phyloP scores from a whole-genome alignment of 2,797 vertebrate species.

The Gastrophryne carolinensis region DNA sequence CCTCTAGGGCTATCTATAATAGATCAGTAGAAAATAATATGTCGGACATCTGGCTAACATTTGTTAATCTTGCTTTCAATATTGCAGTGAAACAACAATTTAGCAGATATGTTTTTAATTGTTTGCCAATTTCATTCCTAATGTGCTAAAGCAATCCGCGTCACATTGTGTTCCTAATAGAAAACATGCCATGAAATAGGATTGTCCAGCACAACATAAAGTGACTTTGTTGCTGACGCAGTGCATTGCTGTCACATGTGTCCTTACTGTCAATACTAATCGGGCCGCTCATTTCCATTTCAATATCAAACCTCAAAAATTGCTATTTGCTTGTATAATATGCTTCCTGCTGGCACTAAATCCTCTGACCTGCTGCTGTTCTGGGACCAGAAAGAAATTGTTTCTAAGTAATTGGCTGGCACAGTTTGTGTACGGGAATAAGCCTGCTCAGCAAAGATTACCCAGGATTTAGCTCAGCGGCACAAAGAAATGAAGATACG shows the following conservation, averaged over 20 bases:
- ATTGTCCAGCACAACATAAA: not conserved
- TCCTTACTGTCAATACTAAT: slow-evolving; percentile 53
- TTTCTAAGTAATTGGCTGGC: slow-evolving; percentile 61
- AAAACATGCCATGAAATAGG: not conserved
- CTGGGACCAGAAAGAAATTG: slow-evolving; percentile 62
- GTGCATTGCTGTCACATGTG: slow-evolving; percentile 44
- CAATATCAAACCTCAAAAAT: slow-evolving; percentile 55
- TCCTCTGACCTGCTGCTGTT: slow-evolving; percentile 57
- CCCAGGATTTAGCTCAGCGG: slow-evolving; percentile 50
- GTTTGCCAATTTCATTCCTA: not conserved
- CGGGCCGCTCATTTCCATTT: slow-evolving; percentile 57
- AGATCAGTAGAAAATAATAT: not conserved
- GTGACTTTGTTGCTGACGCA: slow-evolving; percentile 28
- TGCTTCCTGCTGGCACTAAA: slow-evolving; percentile 54
- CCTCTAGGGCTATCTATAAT: too few relatives aligned
- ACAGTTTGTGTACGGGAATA: slow-evolving; percentile 59
- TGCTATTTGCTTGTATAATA: slow-evolving; percentile 58
- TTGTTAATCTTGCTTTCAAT: not conserved
- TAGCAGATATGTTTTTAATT: not conserved
- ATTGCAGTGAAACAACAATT: not conserved
- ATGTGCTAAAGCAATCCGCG: not conserved
- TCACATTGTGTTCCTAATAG: not conserved
- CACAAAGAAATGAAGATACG: slow-evolving; percentile 18
- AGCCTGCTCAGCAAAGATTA: slow-evolving; percentile 59
- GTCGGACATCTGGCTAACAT: not conserved